Evolutionary conservation across 2,797 vertebrate species (phyloP).

Genomic region (Cyclura pinguis): DNA sequence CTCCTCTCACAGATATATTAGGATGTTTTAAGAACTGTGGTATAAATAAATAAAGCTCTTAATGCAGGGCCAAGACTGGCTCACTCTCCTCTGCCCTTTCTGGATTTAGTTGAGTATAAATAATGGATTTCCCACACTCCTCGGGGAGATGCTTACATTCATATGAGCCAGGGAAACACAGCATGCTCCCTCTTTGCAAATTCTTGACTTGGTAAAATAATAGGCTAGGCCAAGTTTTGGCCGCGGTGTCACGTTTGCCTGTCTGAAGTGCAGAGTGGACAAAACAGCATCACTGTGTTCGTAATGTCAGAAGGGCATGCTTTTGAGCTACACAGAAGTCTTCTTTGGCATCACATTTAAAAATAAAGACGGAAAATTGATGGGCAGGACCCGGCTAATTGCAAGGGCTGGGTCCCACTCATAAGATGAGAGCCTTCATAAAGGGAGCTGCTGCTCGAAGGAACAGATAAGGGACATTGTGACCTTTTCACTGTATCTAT

Average conservation of each 20-base stretch:
- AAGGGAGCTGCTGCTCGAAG: neutral
- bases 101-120: slow-evolving; percentile 7
- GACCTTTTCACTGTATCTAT: neutral
- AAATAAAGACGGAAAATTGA: neutral
- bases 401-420: neutral
- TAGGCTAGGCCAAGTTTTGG: neutral
- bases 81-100: neutral
- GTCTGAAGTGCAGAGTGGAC: no score
- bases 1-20: neutral
- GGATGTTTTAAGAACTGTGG: slow-evolving; percentile 18
- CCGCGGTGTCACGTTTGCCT: neutral
- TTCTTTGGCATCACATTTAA: neutral
- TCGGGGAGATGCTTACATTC: neutral
- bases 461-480: neutral
- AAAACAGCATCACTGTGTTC: no score
- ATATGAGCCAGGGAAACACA: neutral
- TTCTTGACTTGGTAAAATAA: neutral
- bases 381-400: neutral
- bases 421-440: neutral
- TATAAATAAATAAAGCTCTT: slow-evolving; percentile 16
- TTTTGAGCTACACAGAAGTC: neutral
- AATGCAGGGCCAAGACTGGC: neutral
- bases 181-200: neutral
- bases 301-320: no score
- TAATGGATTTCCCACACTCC: slow-evolving; percentile 16